Base-by-base conservation (phyloP, 2,888 invertebrate genomes). In the Pristionchus mayeri region DNA sequence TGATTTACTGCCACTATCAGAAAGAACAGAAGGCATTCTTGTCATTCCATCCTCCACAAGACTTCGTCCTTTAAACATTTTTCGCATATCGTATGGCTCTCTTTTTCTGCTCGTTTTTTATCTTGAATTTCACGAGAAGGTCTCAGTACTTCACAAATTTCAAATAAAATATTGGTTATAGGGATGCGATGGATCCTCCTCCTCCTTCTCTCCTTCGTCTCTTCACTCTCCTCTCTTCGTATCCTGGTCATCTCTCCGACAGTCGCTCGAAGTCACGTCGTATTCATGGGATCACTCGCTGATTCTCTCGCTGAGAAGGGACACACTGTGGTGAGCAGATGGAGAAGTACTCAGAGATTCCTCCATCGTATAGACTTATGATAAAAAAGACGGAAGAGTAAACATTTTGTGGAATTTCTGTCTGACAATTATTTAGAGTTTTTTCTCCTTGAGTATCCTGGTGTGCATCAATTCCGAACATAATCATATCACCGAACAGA, bases 171-270 rank as follows among this genome's bases (percentile, higher is more conserved):
- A n/a, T n/a, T n/a, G n/a, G n/a, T n/a, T n/a, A n/a, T n/a, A n/a
- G n/a, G 13, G 44, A 71, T 37, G 37, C 71, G n/a, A 2, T 4
- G 3, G 40, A 13, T 4, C 13, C 71, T 71, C n/a, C n/a, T 11
- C 13, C 71, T 71, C n/a, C n/a, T 67, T 16, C 18, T 71, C 71
- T 24, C 11, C 37, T 40, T 40, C 44, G 2, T 40, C 24, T 27
- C 34, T 0, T 71, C 71, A 0, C n/a, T 71, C n/a, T 50, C 30
- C 7, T 48, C 76, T 2, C 76, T 78, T 48, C 48, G 76, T 21
- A 50, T 78, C 7, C 76, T 78, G 11, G 50, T 78, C 18, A 78
- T 78, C 50, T 50, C 48, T 50, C 76, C 76, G 1, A 78, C 76
- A 37, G 76, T 78, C 4, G 76, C 76, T 2, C 0, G 76, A 11